Conservation (phyloP, 2,797 vertebrate genomes). For the Cossypha dichroa region DNA sequence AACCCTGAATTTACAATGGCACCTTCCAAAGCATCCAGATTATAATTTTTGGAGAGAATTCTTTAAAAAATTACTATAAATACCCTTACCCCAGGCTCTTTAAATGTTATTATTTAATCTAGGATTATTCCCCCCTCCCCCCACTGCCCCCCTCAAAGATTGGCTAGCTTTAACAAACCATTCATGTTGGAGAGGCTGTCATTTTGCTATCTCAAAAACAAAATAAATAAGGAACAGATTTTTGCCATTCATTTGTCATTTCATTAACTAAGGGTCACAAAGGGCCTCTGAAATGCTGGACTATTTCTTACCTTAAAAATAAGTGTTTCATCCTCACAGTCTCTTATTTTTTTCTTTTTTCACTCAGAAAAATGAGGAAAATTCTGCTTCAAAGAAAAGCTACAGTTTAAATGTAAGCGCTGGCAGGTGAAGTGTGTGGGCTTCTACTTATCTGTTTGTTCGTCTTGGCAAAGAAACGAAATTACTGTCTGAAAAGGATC, state of each 20-base stretch:
- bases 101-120: not conserved
- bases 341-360: not conserved
- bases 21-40: not conserved
- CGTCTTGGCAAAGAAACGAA: conserved; percentile 11
- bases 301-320: not conserved
- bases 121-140: fast-evolving
- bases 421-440: not conserved
- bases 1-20: not conserved
- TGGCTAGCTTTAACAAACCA: not conserved
- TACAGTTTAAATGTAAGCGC: not conserved
- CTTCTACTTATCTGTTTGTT: not conserved
- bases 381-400: not conserved
- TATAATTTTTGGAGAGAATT: not conserved
- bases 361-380: not conserved
- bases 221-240: not conserved
- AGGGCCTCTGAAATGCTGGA: not conserved
- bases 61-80: not conserved
- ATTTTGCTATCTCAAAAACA: not conserved
- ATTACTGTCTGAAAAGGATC: not conserved
- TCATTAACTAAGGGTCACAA: not conserved
- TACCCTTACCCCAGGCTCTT: fast-evolving
- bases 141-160: fast-evolving
- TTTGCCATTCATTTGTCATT: not conserved
- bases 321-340: not conserved
- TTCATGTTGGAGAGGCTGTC: not conserved